phyloP scores from a whole-genome alignment of 2,888 invertebrate species.

The Cephus spinipes region DNA sequence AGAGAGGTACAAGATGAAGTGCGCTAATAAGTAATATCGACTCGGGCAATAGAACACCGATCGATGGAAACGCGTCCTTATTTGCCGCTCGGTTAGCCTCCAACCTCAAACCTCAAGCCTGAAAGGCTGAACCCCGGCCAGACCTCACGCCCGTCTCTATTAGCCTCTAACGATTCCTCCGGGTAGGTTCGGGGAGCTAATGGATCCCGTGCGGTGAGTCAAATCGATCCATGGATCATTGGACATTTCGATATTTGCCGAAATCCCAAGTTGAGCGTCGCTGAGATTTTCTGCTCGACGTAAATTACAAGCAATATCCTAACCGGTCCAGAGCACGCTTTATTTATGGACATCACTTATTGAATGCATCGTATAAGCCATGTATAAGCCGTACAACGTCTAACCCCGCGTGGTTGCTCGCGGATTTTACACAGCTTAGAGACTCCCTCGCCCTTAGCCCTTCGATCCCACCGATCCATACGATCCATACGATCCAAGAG shows the following conservation, averaged over 20 bases:
- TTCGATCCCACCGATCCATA: slow-evolving; percentile 3
- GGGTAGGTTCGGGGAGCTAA: background rate
- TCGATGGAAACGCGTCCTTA: background rate
- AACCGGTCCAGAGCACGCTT: slow-evolving; percentile 45
- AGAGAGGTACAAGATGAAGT: background rate
- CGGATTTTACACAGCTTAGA: slow-evolving; percentile 10
- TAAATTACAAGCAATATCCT: slow-evolving; percentile 52
- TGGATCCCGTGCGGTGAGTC: background rate
- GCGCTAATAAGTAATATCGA: background rate
- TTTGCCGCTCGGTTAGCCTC: background rate
- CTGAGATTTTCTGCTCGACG: slow-evolving; percentile 43
- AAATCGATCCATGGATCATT: background rate
- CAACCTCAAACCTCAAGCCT: background rate
- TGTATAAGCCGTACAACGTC: slow-evolving; percentile 23
- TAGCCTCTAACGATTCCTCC: background rate
- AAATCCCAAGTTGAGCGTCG: slow-evolving; percentile 18
- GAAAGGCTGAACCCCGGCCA: background rate
- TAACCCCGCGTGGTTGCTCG: slow-evolving; percentile 3
- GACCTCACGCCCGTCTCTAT: background rate
- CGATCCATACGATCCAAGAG: slow-evolving; percentile 11
- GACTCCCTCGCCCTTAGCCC: background rate
- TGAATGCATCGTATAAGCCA: slow-evolving; percentile 41
- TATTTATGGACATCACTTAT: slow-evolving; percentile 53
- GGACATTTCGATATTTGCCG: background rate
- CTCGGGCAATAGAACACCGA: background rate